These are phyloP conservation scores for Chiloscyllium punctatum DNA, from an alignment of 2,797 vertebrate genomes.

Conservation along the genomic window DNA sequence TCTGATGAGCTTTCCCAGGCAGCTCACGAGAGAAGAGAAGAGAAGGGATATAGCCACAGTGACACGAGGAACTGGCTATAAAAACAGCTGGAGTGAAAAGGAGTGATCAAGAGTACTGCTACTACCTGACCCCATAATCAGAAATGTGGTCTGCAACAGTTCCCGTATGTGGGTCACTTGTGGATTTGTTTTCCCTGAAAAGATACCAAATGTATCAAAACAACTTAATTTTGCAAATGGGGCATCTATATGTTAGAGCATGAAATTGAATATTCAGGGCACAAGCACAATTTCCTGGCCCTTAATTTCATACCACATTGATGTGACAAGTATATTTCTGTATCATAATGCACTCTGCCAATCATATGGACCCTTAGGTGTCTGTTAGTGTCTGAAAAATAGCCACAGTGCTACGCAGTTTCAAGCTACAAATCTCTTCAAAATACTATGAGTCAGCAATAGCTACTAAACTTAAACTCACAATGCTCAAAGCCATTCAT, in stretches of 20 bases:
- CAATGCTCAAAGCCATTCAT: background rate
- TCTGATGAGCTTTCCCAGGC: background rate
- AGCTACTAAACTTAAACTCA: background rate
- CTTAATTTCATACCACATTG: background rate
- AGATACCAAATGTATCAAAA: background rate
- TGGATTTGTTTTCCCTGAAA: background rate
- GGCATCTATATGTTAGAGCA: background rate
- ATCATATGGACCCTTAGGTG: background rate
- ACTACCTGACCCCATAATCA: background rate
- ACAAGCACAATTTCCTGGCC: background rate
- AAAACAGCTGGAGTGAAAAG: background rate
- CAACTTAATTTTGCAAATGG: background rate
- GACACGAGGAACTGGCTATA: background rate
- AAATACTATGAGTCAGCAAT: background rate
- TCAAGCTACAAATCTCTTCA: background rate
- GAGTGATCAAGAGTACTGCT: background rate
- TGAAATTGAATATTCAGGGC: background rate
- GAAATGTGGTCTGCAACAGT: background rate
- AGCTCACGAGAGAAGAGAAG: background rate
- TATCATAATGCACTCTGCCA: background rate
- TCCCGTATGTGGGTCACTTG: background rate
- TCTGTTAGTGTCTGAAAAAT: background rate
- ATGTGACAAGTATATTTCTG: background rate
- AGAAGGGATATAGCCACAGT: background rate
- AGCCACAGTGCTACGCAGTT: background rate